These are phyloP conservation scores for Choristoneura rosaceana DNA, from an alignment of 2,888 invertebrate species.

Conservation along the genomic window DNA sequence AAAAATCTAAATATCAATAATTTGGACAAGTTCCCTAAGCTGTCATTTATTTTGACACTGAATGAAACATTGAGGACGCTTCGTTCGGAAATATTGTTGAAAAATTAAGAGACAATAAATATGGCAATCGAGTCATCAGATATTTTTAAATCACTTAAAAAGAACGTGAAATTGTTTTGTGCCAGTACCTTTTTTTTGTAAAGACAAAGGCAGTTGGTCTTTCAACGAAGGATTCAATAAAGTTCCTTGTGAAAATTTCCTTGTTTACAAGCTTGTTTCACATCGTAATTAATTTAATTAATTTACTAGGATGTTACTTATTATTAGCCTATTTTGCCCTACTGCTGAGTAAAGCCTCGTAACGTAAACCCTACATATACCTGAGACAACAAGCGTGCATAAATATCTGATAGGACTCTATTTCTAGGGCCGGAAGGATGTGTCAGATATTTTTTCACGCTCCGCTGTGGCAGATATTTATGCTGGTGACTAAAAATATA, in stretches of 20 bases:
- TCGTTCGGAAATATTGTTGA: slow-evolving; percentile 18
- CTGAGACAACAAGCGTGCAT: no score
- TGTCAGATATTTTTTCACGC: no score
- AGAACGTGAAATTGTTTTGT: slow-evolving; percentile 1
- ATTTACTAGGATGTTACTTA: not conserved
- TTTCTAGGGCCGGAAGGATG: no score
- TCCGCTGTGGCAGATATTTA: no score
- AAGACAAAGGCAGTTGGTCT: slow-evolving; percentile 4
- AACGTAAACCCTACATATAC: no score
- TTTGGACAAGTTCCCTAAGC: not conserved
- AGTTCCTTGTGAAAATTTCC: not conserved
- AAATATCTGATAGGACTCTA: no score
- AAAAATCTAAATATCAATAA: not conserved
- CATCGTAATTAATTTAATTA: not conserved
- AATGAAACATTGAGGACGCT: slow-evolving; percentile 30
- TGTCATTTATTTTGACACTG: slow-evolving; percentile 22
- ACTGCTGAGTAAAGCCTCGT: no score
- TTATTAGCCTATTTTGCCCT: no score
- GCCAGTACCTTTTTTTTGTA: not conserved
- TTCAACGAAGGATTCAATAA: not conserved
- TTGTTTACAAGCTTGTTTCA: not conserved
- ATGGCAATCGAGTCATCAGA: not conserved
- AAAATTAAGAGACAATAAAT: slow-evolving; percentile 8
- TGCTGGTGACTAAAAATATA: no score
- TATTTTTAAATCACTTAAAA: slow-evolving; percentile 6